These are phyloP conservation scores for Stegodyphus dumicola DNA, from an alignment of 1,140 invertebrate species.

Conservation along the genomic window DNA sequence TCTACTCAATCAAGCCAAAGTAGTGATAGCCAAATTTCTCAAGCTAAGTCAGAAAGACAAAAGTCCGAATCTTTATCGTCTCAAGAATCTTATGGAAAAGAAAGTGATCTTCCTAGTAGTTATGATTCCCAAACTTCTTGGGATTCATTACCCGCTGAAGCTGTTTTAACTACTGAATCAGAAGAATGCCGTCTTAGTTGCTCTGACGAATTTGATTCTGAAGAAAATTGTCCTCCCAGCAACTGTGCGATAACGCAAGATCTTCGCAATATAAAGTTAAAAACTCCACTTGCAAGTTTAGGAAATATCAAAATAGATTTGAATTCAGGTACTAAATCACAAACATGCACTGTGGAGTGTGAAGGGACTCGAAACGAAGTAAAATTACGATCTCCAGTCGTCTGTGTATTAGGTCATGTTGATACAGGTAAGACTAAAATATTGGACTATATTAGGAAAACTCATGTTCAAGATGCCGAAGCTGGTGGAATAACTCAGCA, in stretches of 20 bases:
- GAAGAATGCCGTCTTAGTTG: constrained; percentile 11
- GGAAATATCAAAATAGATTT: neutral
- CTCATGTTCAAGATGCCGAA: constrained; percentile 98
- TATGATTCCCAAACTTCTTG: constrained; percentile 33
- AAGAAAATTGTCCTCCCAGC: neutral
- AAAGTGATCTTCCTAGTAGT: constrained; percentile 36
- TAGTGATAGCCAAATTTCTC: constrained; percentile 21
- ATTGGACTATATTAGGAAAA: constrained; percentile 86
- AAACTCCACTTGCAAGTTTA: neutral
- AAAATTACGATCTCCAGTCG: constrained; percentile 90
- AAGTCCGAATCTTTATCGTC: constrained; percentile 50
- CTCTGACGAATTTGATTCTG: constrained; percentile 30
- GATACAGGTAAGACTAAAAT: constrained; percentile 99
- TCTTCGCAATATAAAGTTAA: neutral
- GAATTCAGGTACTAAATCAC: neutral
- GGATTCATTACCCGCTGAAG: neutral
- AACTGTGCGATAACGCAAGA: neutral
- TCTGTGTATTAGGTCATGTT: constrained; percentile 98
- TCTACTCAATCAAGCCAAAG: constrained; percentile 56
- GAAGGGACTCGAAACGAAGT: neutral
- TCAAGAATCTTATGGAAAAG: constrained; percentile 32
- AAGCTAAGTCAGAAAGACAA: constrained; percentile 37
- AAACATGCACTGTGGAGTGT: neutral
- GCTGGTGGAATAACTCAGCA: constrained; percentile 99
- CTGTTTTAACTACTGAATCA: neutral